Conservation (phyloP, 1,140 invertebrate species). For the Caenorhabditis latens region DNA sequence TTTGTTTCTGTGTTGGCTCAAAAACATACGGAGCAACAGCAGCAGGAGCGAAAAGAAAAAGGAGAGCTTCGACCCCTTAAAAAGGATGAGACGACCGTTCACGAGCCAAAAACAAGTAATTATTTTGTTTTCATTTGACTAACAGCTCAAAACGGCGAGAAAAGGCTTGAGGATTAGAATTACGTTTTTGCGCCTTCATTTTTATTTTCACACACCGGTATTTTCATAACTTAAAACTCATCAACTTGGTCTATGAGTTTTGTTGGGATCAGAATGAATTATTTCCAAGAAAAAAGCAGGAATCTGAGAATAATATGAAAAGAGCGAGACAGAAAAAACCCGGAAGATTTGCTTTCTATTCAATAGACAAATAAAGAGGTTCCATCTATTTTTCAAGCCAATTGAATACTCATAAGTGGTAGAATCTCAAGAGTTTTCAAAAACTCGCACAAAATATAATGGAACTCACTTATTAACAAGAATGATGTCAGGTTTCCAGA, state of each 20-base stretch:
- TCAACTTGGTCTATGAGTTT: background rate
- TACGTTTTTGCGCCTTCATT: background rate
- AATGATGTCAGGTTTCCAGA: conserved; percentile 77
- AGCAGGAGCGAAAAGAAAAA: background rate
- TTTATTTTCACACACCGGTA: background rate
- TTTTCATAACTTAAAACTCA: background rate
- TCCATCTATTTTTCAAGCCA: background rate
- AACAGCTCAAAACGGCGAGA: background rate
- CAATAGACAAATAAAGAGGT: conserved; percentile 29
- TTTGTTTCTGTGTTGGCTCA: conserved; percentile 8
- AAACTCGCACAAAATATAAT: conserved; percentile 10
- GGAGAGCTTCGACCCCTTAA: background rate
- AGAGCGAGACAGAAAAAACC: background rate
- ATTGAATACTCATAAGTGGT: conserved; percentile 5
- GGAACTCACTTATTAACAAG: conserved; percentile 73
- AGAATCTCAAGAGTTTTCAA: background rate
- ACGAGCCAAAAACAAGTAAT: conserved; percentile 40
- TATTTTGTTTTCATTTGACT: conserved; percentile 48
- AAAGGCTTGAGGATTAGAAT: background rate
- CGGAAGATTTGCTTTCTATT: conserved; percentile 32
- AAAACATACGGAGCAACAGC: conserved; percentile 21
- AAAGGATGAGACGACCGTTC: conserved; percentile 13
- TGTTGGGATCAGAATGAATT: background rate
- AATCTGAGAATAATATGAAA: background rate
- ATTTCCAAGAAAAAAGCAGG: background rate